phyloP scores from a whole-genome alignment of 2,113 vertebrate genomes.

The Cynoglossus semilaevis region DNA sequence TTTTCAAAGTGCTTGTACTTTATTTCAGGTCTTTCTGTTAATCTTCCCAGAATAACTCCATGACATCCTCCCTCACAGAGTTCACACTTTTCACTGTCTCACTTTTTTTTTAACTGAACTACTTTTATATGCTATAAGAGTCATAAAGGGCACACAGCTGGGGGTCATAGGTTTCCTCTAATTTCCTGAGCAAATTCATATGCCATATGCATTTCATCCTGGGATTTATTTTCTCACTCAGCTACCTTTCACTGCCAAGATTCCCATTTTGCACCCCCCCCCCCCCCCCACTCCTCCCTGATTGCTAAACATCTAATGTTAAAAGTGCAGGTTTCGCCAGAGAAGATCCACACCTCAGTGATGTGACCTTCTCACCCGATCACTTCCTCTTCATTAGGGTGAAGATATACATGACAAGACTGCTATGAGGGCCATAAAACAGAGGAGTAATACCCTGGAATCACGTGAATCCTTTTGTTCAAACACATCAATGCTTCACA shows the following conservation, averaged over 20 bases:
- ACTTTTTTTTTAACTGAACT: too few species aligned
- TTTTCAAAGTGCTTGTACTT: too few species aligned
- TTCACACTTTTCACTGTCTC: too few species aligned
- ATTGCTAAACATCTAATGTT: slow-evolving; percentile 38
- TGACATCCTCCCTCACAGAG: too few species aligned
- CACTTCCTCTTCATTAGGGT: slow-evolving; percentile 33
- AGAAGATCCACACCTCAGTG: slow-evolving; percentile 20
- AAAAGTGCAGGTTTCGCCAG: slow-evolving; percentile 7
- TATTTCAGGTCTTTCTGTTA: too few species aligned
- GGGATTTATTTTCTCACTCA: slow-evolving; percentile 29
- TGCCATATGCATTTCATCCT: slow-evolving; percentile 18
- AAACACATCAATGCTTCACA: slow-evolving; percentile 35
- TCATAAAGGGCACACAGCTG: background rate
- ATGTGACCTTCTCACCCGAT: slow-evolving; percentile 36
- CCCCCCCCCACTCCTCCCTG: slow-evolving; percentile 41
- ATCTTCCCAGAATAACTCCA: too few species aligned
- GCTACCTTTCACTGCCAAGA: background rate
- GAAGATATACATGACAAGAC: slow-evolving; percentile 13
- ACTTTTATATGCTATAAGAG: slow-evolving; percentile 3
- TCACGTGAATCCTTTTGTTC: slow-evolving; percentile 31
- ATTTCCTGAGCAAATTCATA: slow-evolving; percentile 52
- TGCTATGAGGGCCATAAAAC: slow-evolving; percentile 1
- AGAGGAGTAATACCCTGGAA: background rate
- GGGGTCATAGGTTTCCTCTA: slow-evolving; percentile 45
- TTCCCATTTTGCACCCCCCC: slow-evolving; percentile 9